Evolutionary conservation across 2,113 vertebrate genomes (phyloP).

Genomic region (Stomatorhinus ivindoensis): DNA sequence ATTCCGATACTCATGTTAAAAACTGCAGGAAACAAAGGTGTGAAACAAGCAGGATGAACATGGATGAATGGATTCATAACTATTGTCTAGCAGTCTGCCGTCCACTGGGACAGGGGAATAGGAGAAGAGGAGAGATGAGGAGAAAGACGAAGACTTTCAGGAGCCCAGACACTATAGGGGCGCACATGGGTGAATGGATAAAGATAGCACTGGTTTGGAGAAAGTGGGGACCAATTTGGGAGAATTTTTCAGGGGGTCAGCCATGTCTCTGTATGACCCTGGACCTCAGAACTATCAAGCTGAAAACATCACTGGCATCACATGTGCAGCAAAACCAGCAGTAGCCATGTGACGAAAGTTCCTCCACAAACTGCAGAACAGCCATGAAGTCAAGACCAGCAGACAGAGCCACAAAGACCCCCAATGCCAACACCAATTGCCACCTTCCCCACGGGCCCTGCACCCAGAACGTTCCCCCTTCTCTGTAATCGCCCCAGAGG

Average conservation of each 20-base stretch:
- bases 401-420: background rate
- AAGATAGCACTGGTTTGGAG: background rate
- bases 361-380: background rate
- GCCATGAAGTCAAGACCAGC: background rate
- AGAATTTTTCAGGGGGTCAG: background rate
- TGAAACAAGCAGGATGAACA: background rate
- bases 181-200: background rate
- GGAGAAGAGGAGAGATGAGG: background rate
- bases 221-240: background rate
- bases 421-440: background rate
- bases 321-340: background rate
- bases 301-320: background rate
- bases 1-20: background rate
- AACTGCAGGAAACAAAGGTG: background rate
- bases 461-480: background rate
- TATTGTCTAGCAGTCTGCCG: background rate
- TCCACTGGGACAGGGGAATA: background rate
- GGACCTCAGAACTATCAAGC: background rate
- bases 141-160: background rate
- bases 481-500: background rate
- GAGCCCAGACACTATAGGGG: background rate
- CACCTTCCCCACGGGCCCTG: background rate
- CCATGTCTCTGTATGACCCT: background rate
- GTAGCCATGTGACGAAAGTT: background rate
- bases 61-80: background rate